These are phyloP conservation scores for Macropus fuliginosus DNA, from an alignment of 2,797 vertebrate species.

Conservation along the genomic window DNA sequence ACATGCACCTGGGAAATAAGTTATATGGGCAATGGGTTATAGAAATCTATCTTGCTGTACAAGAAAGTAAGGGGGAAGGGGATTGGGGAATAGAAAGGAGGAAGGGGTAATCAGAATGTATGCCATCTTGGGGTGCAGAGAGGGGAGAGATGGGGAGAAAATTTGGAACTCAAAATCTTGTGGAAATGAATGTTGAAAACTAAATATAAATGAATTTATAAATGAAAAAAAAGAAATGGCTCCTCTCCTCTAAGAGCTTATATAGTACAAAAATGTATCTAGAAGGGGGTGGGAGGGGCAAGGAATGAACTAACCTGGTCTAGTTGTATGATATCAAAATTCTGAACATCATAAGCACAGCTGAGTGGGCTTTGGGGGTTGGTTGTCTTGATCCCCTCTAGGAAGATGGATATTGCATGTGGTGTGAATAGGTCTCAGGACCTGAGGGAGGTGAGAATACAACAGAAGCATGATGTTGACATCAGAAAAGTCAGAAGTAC, in stretches of 20 bases:
- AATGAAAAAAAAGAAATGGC: not conserved
- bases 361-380: not conserved
- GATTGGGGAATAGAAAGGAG: too few species aligned
- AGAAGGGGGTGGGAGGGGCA: not conserved
- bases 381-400: not conserved
- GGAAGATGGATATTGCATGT: not conserved
- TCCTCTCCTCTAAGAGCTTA: not conserved
- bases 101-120: too few species aligned
- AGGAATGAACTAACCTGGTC: not conserved
- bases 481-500: not conserved
- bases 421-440: not conserved
- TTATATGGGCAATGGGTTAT: too few species aligned
- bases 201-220: too few species aligned
- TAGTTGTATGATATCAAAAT: not conserved
- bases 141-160: too few species aligned
- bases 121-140: too few species aligned
- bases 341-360: not conserved
- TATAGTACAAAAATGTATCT: not conserved
- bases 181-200: too few species aligned
- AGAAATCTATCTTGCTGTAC: too few species aligned
- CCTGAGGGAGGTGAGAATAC: too few species aligned
- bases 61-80: too few species aligned
- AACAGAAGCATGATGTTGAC: not conserved
- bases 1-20: too few species aligned
- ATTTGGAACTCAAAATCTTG: too few species aligned